These are phyloP conservation scores for Nomada flava DNA, from an alignment of 2,888 invertebrate species.

Conservation along the genomic window DNA sequence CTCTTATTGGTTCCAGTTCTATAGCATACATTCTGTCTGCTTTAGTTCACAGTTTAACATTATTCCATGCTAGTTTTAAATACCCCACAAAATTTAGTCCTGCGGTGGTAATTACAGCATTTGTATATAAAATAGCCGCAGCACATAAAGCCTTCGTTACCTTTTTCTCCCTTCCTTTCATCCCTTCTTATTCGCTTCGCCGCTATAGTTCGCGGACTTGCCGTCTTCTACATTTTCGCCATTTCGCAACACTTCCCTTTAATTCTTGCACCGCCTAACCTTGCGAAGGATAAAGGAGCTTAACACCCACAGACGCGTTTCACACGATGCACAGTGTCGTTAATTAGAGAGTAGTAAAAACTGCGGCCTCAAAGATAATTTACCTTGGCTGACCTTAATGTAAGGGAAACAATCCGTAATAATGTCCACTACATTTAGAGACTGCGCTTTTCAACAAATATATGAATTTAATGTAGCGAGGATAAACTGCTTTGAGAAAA, in stretches of 20 bases:
- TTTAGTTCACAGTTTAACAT: not conserved
- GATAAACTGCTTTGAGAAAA: slow-evolving; percentile 21
- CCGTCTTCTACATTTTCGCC: slow-evolving; percentile 45
- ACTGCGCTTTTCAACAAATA: slow-evolving; percentile 46
- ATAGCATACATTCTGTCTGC: too few species aligned
- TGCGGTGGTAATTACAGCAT: not conserved
- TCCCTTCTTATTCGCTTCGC: slow-evolving; percentile 26
- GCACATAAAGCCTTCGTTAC: slow-evolving; percentile 31
- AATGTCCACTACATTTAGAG: slow-evolving; percentile 53
- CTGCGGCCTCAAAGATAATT: slow-evolving; percentile 63
- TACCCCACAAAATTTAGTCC: not conserved
- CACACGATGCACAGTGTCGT: slow-evolving; percentile 56
- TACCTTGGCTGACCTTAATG: slow-evolving; percentile 55
- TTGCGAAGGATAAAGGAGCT: slow-evolving; percentile 63
- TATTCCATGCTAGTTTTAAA: not conserved
- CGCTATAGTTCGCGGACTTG: slow-evolving; percentile 26
- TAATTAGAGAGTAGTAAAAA: slow-evolving; percentile 70
- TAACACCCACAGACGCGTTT: slow-evolving; percentile 58
- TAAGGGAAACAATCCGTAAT: slow-evolving; percentile 62
- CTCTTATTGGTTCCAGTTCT: too few species aligned
- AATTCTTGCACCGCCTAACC: slow-evolving; percentile 65
- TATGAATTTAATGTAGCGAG: slow-evolving; percentile 43
- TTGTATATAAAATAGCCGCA: slow-evolving; percentile 27
- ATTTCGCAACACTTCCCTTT: slow-evolving; percentile 58
- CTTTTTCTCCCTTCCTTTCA: slow-evolving; percentile 7